Evolutionary conservation across 2,113 vertebrate genomes (phyloP).

Genomic region (Phaetusa simplex): DNA sequence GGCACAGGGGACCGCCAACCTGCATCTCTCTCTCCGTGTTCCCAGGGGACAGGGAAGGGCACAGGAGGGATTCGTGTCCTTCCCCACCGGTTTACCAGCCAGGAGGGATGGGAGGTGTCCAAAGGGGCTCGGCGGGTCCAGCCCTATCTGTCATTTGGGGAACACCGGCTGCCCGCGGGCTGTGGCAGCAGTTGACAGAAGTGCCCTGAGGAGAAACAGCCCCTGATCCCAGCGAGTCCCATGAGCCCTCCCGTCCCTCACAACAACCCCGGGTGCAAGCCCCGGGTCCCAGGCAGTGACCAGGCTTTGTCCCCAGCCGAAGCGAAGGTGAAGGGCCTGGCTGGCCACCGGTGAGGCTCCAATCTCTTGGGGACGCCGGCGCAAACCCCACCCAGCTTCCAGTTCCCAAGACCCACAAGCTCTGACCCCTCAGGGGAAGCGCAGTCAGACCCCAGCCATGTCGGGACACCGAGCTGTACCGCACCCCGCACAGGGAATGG

Average conservation of each 20-base stretch:
- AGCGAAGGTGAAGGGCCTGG: background rate
- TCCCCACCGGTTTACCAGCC: background rate
- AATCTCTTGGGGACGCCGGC: background rate
- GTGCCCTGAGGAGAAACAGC: background rate
- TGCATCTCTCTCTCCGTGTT: accelerated
- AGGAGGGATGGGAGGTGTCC: background rate
- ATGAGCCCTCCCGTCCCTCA: accelerated
- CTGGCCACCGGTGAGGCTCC: background rate
- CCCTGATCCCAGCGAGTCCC: background rate
- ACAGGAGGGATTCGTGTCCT: background rate
- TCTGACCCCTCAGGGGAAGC: no score
- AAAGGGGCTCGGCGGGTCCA: accelerated
- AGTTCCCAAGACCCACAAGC: background rate
- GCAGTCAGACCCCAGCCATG: accelerated
- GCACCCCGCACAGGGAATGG: accelerated
- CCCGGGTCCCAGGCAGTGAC: background rate
- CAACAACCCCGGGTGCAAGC: background rate
- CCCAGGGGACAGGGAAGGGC: background rate
- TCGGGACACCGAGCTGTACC: accelerated
- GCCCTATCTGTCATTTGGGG: background rate
- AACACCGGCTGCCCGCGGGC: accelerated
- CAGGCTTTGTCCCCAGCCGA: accelerated
- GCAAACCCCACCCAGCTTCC: background rate
- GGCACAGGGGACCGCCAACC: background rate
- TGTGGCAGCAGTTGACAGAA: background rate